Conservation (phyloP, 2,888 invertebrate genomes). For the Heliothis peltigera region DNA sequence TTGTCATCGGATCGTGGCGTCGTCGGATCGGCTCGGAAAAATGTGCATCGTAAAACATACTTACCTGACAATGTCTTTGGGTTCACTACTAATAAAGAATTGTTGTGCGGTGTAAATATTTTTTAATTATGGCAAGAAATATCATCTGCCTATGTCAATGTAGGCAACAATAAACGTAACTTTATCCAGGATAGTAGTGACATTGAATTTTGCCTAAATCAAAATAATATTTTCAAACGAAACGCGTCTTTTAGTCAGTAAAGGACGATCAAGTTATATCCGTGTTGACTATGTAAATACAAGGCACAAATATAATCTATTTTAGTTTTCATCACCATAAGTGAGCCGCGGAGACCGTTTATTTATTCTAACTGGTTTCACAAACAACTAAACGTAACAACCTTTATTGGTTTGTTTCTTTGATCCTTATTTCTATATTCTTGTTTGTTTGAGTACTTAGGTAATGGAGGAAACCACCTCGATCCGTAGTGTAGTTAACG, state of each 20-base stretch:
- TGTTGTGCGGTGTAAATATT: too few species aligned
- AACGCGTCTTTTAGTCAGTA: not conserved
- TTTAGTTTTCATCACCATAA: slow-evolving; percentile 40
- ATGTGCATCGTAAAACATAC: not conserved
- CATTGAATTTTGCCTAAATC: not conserved
- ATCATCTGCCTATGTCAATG: not conserved
- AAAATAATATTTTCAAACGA: not conserved
- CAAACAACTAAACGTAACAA: slow-evolving; percentile 36
- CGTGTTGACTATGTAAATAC: slow-evolving; percentile 19
- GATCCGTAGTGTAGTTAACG: slow-evolving; percentile 13
- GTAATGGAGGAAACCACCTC: slow-evolving; percentile 25
- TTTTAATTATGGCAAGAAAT: too few species aligned
- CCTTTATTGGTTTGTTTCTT: slow-evolving; percentile 51
- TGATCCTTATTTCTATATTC: slow-evolving; percentile 48
- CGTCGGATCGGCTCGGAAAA: slow-evolving; percentile 11
- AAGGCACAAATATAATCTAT: slow-evolving; percentile 25
- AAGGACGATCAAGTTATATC: slow-evolving; percentile 15
- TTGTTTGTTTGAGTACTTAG: slow-evolving; percentile 21
- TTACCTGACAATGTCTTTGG: too few species aligned
- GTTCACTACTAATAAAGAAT: too few species aligned
- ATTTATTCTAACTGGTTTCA: slow-evolving; percentile 43
- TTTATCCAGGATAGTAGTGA: not conserved
- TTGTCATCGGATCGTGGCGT: slow-evolving; percentile 16
- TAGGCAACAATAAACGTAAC: not conserved
- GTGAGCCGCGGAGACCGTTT: slow-evolving; percentile 23